These are phyloP conservation scores for Odocoileus virginianus DNA, from an alignment of 2,113 vertebrate genomes.

Conservation along the genomic window DNA sequence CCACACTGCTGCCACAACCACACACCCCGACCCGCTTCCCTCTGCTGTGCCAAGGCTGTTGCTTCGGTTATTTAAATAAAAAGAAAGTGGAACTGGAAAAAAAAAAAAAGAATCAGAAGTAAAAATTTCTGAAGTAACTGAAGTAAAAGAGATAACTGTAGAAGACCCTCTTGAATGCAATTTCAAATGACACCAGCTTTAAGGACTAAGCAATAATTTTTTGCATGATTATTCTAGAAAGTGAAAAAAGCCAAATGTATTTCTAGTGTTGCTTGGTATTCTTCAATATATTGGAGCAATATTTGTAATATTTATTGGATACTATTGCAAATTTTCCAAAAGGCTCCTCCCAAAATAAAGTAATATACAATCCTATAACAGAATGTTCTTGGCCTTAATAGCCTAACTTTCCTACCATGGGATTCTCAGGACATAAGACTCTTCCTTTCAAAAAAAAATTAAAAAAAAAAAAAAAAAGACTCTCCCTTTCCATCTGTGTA, in stretches of 20 bases:
- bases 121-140: neutral
- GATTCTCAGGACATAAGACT: neutral
- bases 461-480: no score
- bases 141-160: neutral
- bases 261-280: neutral
- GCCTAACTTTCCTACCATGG: neutral
- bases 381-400: neutral
- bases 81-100: constrained; percentile 54
- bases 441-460: no score
- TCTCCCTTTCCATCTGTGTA: neutral
- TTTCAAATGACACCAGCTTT: neutral
- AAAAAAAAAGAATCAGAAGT: neutral
- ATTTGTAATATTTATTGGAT: neutral
- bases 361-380: neutral
- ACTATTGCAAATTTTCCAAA: neutral
- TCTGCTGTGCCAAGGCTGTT: constrained; percentile 70
- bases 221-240: neutral
- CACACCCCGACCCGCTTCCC: constrained; percentile 64
- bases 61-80: constrained; percentile 77
- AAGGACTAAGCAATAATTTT: neutral
- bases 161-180: neutral
- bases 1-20: constrained; percentile 42
- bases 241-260: neutral
- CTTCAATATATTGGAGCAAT: neutral
- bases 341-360: neutral